Evolutionary conservation across 92 coral and sea anemone species (phyloP).

Genomic region (Meandrina meandrites): DNA sequence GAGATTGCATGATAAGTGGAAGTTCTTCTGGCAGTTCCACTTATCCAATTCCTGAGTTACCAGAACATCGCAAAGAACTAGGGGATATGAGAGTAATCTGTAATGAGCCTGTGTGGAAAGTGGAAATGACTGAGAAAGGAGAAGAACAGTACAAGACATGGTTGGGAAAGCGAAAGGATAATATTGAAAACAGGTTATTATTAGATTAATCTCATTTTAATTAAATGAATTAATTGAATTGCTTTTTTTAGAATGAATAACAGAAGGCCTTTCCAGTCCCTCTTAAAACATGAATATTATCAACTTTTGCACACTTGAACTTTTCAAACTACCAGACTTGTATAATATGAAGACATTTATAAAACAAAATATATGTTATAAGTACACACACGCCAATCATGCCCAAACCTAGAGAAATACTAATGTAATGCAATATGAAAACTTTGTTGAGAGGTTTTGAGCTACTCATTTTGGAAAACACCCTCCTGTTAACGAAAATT

Average conservation of each 20-base stretch:
- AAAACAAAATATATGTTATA: not conserved
- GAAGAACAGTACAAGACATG: slow-evolving; percentile 24
- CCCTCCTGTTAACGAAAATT: slow-evolving; percentile 24
- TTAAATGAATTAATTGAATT: not conserved
- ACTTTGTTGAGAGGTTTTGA: slow-evolving; percentile 20
- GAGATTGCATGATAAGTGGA: slow-evolving; percentile 30
- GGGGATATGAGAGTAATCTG: too few species aligned
- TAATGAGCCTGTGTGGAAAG: too few species aligned
- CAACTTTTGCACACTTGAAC: not conserved
- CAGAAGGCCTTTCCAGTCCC: too few species aligned
- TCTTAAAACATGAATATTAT: not conserved
- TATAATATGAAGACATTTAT: not conserved
- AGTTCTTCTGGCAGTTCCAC: slow-evolving; percentile 53
- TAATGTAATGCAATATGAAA: slow-evolving; percentile 1
- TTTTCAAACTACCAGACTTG: not conserved
- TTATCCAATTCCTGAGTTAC: slow-evolving; percentile 60
- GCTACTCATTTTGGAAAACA: slow-evolving; percentile 9
- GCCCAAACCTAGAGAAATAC: not conserved
- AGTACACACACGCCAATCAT: not conserved
- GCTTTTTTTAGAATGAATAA: too few species aligned
- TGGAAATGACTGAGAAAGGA: too few species aligned
- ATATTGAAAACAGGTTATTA: slow-evolving; percentile 33
- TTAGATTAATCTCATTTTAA: slow-evolving; percentile 9
- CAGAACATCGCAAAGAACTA: slow-evolving; percentile 58
- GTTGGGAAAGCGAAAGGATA: slow-evolving; percentile 7